Evolutionary conservation across 1,140 invertebrate genomes (phyloP).

Genomic region (Drosophila nebulosa): DNA sequence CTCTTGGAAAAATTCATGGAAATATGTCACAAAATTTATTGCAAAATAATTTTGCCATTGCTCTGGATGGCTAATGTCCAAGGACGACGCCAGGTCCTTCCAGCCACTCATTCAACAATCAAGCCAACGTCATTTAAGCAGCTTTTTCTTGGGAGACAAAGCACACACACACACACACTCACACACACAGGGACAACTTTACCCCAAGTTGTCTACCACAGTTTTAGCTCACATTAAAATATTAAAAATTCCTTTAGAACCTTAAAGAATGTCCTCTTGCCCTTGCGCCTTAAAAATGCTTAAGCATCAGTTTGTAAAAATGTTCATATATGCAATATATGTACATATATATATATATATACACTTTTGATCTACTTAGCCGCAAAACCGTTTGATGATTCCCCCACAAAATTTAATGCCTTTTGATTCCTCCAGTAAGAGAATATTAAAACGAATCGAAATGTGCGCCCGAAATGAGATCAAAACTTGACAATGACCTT

Average conservation of each 20-base stretch:
- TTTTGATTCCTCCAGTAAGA: not conserved
- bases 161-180: not conserved
- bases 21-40: constrained; percentile 80
- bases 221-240: constrained; percentile 57
- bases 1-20: constrained; percentile 63
- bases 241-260: constrained; percentile 73
- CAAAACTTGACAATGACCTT: not conserved
- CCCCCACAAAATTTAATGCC: constrained; percentile 26
- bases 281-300: constrained; percentile 17
- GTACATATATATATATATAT: constrained; percentile 21
- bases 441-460: constrained; percentile 4
- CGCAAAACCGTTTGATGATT: constrained; percentile 30
- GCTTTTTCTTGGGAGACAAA: constrained; percentile 15
- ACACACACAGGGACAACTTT: not conserved
- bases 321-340: constrained; percentile 5
- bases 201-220: not conserved
- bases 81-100: constrained; percentile 4
- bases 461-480: not conserved
- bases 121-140: constrained; percentile 35
- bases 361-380: constrained; percentile 26
- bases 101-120: constrained; percentile 10
- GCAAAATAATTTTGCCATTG: constrained; percentile 70
- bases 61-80: constrained; percentile 39
- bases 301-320: constrained; percentile 10
- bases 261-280: constrained; percentile 13